A percentile compares a stretch with the other conserved stretches of the same genome.
These are phyloP conservation scores for Calidris pugnax DNA, from an alignment of 2,113 vertebrate genomes.

Conservation along the genomic window DNA sequence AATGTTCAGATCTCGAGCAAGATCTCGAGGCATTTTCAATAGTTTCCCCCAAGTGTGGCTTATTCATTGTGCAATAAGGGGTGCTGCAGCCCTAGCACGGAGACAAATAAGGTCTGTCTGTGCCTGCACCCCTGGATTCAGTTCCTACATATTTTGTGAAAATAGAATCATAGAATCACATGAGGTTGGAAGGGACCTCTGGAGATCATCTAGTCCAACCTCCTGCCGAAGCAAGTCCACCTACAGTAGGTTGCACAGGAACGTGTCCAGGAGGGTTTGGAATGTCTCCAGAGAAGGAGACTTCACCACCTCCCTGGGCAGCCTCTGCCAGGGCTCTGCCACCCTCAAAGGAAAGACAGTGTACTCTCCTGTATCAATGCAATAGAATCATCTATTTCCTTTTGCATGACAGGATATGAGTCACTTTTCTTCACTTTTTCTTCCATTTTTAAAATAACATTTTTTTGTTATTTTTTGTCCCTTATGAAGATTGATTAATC, in stretches of 20 bases:
- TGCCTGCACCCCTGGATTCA: not conserved
- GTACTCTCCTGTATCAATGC: not conserved
- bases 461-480: not conserved
- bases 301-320: too few relatives aligned
- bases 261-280: too few relatives aligned
- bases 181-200: too few relatives aligned
- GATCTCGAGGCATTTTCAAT: not conserved
- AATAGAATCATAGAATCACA: too few relatives aligned
- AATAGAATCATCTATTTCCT: not conserved
- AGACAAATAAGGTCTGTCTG: not conserved
- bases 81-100: not conserved
- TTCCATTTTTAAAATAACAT: not conserved
- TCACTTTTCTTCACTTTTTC: not conserved
- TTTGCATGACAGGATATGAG: not conserved
- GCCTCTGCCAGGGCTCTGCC: too few relatives aligned
- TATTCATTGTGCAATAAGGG: not conserved
- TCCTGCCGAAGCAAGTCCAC: too few relatives aligned
- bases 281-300: too few relatives aligned
- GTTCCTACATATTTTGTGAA: not conserved
- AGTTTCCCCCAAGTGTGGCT: accelerated
- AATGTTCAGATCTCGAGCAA: too few relatives aligned
- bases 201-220: too few relatives aligned
- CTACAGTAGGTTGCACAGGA: too few relatives aligned
- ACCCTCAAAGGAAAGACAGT: not conserved
- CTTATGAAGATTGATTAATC: not conserved